Conservation (phyloP, 2,797 vertebrate species). For the Caiman crocodilus region DNA sequence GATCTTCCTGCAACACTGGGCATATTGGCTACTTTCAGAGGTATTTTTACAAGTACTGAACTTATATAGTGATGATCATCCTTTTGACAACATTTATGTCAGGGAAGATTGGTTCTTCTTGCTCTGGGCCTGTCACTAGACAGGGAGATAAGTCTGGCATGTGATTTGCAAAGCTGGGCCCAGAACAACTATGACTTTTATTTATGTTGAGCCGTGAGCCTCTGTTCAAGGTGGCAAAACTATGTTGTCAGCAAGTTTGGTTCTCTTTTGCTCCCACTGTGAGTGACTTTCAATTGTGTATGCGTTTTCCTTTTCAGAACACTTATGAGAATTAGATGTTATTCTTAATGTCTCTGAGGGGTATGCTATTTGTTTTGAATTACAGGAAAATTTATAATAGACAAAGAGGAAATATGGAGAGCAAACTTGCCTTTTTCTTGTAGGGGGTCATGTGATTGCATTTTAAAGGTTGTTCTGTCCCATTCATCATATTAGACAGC, state of each 20-base stretch:
- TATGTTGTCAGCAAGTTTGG: neutral
- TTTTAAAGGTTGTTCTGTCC: neutral
- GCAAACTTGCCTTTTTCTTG: neutral
- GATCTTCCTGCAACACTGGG: too few species aligned
- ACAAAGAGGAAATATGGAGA: neutral
- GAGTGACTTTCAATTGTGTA: neutral
- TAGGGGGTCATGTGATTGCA: fast-evolving
- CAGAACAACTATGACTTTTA: too few species aligned
- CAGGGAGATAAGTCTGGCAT: too few species aligned
- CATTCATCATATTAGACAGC: fast-evolving
- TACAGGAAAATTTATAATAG: neutral
- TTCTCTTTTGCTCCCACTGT: neutral
- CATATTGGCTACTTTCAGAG: too few species aligned
- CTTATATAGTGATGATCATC: too few species aligned
- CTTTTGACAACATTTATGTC: too few species aligned
- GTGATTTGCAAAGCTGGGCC: neutral
- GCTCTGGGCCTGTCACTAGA: neutral
- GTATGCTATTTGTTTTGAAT: neutral
- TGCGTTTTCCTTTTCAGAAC: neutral
- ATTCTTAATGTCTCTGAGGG: too few species aligned
- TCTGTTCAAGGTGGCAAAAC: neutral
- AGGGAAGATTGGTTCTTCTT: neutral
- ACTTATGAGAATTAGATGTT: neutral
- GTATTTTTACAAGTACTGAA: too few species aligned
- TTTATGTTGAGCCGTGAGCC: too few species aligned